phyloP scores from a whole-genome alignment of 2,797 vertebrate species.

The Loris lydekkerianus region DNA sequence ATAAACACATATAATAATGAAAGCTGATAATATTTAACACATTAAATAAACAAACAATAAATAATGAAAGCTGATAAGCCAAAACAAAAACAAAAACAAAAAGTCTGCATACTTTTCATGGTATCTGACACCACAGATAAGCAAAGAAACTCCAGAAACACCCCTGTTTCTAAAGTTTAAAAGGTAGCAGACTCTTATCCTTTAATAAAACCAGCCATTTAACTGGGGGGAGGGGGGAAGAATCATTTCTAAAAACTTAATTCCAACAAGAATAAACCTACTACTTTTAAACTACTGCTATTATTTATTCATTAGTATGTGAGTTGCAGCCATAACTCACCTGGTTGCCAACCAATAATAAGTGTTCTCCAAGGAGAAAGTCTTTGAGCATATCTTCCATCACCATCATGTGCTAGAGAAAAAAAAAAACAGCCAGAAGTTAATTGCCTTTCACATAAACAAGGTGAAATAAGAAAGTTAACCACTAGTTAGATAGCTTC shows the following conservation, averaged over 20 bases:
- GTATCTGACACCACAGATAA: too few species aligned
- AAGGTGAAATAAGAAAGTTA: slow-evolving; percentile 22
- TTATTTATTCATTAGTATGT: neutral
- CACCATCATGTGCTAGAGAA: slow-evolving; percentile 94
- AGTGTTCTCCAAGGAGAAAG: slow-evolving; percentile 97
- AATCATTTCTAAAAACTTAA: slow-evolving; percentile 21
- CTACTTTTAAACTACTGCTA: neutral
- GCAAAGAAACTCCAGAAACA: too few species aligned
- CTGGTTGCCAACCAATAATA: slow-evolving; percentile 98
- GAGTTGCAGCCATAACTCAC: slow-evolving; percentile 88
- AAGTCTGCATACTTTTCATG: too few species aligned
- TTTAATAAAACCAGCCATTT: slow-evolving; percentile 31
- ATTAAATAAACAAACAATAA: too few species aligned
- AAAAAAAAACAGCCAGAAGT: slow-evolving; percentile 77
- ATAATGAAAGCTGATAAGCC: too few species aligned
- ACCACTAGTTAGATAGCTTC: neutral
- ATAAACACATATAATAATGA: too few species aligned
- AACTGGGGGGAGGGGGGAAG: neutral
- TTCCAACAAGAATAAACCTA: slow-evolving; percentile 17
- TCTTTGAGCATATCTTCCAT: slow-evolving; percentile 99
- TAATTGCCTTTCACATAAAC: neutral
- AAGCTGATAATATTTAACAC: too few species aligned
- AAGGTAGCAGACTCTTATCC: neutral
- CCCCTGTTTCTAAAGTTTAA: neutral
- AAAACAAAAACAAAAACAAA: too few species aligned